Evolutionary conservation across 2,888 invertebrate species (phyloP).

Genomic region (Xestia ashworthii): DNA sequence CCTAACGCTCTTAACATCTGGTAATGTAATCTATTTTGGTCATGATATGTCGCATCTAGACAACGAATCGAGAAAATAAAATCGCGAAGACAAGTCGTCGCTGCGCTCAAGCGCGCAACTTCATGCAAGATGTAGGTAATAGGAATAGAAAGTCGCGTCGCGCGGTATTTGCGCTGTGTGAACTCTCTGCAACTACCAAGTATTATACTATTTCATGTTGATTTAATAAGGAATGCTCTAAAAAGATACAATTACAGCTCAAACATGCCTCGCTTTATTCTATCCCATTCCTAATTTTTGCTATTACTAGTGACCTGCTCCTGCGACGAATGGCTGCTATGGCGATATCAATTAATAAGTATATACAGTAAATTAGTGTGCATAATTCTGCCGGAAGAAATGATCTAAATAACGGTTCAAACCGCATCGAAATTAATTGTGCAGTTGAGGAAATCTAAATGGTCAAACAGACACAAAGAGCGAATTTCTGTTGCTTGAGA

Average conservation of each 20-base stretch:
- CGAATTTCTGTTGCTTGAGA: neutral
- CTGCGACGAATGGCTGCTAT: neutral
- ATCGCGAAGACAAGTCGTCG: constrained; percentile 1
- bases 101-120: constrained; percentile 14
- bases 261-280: neutral
- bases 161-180: constrained; percentile 1
- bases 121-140: constrained; percentile 38
- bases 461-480: neutral
- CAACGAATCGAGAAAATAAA: constrained; percentile 1
- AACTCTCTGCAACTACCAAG: constrained; percentile 10
- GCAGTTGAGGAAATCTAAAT: neutral
- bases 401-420: neutral
- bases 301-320: neutral
- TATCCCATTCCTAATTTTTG: neutral
- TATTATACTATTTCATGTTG: constrained; percentile 3
- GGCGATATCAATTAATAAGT: no score
- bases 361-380: neutral
- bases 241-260: neutral
- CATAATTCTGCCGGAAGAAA: neutral
- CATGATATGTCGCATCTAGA: constrained; percentile 9
- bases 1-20: neutral
- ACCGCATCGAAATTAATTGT: neutral
- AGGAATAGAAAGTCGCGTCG: constrained; percentile 41
- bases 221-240: neutral
- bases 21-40: constrained; percentile 10